phyloP scores from a whole-genome alignment of 2,113 vertebrate species.

The Daboia siamensis region DNA sequence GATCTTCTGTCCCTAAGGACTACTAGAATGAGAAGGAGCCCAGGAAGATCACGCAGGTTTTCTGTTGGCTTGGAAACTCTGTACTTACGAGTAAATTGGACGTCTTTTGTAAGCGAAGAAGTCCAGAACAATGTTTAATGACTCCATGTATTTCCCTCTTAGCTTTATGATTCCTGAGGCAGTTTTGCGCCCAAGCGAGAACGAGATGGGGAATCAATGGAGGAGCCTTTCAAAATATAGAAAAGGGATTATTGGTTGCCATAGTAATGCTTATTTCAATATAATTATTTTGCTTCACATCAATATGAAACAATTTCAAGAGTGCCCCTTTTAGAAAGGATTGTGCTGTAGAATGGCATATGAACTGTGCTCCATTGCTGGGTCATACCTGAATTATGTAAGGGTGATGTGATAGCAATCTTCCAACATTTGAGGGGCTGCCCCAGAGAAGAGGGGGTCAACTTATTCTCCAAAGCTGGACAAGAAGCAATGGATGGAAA shows the following conservation, averaged over 20 bases:
- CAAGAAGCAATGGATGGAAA: not conserved
- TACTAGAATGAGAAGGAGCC: not conserved
- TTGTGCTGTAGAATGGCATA: constrained; percentile 13
- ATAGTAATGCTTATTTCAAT: constrained; percentile 46
- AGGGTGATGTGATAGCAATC: not conserved
- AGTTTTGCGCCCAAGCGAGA: not conserved
- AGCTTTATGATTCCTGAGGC: constrained; percentile 26
- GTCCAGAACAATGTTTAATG: not conserved
- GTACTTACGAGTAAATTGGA: not conserved
- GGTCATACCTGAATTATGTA: not conserved
- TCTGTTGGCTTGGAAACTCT: not conserved
- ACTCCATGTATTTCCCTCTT: constrained; percentile 34
- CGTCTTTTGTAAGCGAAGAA: constrained; percentile 12
- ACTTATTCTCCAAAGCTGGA: not conserved
- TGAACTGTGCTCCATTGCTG: not conserved
- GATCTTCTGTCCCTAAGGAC: not conserved
- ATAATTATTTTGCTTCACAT: constrained; percentile 35
- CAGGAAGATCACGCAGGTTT: not conserved
- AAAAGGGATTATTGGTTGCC: constrained; percentile 49
- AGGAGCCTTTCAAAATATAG: constrained; percentile 48
- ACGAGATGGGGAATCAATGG: not conserved
- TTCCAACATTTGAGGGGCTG: not conserved
- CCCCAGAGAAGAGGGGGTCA: not conserved
- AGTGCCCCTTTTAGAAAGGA: constrained; percentile 26
- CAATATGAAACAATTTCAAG: constrained; percentile 38